A percentile compares a stretch with the other conserved stretches of the same genome.
phyloP scores from a whole-genome alignment of 2,888 invertebrate species.

The Calameuta filiformis region DNA sequence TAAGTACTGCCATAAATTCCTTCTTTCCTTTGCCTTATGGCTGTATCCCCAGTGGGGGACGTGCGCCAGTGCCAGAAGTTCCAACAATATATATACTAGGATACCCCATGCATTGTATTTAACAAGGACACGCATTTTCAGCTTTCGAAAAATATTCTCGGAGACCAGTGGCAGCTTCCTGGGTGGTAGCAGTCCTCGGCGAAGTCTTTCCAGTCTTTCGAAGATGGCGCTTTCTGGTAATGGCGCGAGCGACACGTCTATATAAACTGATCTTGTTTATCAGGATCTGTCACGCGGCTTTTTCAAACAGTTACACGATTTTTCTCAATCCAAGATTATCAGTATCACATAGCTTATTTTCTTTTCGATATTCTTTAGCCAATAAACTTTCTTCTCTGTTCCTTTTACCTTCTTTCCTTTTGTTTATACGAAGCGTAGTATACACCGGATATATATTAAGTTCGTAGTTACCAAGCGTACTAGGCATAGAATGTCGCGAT shows the following conservation, averaged over 20 bases:
- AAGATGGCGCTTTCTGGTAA: constrained; percentile 75
- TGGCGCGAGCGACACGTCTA: constrained; percentile 54
- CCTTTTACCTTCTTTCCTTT: neutral
- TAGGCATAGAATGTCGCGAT: neutral
- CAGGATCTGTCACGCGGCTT: neutral
- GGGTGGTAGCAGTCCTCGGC: constrained; percentile 82
- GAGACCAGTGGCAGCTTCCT: constrained; percentile 75
- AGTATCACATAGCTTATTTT: neutral
- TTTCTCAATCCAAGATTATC: neutral
- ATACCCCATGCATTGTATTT: constrained; percentile 8
- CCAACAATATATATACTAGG: neutral
- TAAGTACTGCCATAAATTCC: constrained; percentile 68
- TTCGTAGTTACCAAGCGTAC: neutral
- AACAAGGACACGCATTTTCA: constrained; percentile 62
- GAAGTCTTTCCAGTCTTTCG: constrained; percentile 82
- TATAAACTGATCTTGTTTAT: constrained; percentile 24
- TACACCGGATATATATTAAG: neutral
- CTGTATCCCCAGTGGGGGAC: no score
- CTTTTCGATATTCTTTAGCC: neutral
- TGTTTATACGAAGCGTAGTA: neutral
- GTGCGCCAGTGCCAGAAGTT: neutral
- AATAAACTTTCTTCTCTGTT: neutral
- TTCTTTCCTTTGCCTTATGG: no score
- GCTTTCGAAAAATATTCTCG: constrained; percentile 91
- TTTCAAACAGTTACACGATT: neutral